These are phyloP conservation scores for Neomorphus geoffroyi DNA, from an alignment of 2,797 vertebrate species.

Conservation along the genomic window DNA sequence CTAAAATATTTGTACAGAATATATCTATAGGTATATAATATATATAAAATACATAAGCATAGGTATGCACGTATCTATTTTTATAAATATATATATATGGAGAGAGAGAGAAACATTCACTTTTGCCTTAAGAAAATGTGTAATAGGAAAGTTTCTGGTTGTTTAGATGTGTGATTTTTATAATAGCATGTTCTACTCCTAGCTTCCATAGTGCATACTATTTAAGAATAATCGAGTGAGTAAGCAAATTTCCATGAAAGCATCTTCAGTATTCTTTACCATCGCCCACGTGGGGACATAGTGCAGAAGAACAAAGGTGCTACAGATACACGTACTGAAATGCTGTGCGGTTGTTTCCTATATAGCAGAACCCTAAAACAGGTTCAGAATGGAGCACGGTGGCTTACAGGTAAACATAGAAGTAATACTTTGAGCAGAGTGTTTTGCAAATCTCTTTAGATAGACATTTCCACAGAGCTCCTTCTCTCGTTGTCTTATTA, in stretches of 20 bases:
- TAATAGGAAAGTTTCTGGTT: background rate
- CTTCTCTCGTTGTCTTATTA: background rate
- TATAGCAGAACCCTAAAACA: background rate
- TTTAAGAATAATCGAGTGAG: background rate
- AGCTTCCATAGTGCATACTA: background rate
- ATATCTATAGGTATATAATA: too few species aligned
- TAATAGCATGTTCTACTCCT: too few species aligned
- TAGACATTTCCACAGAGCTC: background rate
- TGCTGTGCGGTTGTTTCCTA: background rate
- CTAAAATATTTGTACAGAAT: background rate
- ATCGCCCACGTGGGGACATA: too few species aligned
- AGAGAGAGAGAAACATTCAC: background rate
- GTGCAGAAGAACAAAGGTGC: background rate
- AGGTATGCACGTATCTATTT: background rate
- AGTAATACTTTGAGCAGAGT: background rate
- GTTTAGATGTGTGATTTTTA: background rate
- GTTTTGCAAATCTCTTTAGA: background rate
- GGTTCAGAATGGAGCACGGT: background rate
- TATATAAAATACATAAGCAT: background rate
- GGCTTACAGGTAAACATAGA: background rate
- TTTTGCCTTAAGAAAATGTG: background rate
- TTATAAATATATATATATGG: fast-evolving
- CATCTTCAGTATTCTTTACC: background rate
- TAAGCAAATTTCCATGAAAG: background rate
- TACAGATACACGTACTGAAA: background rate